phyloP scores from a whole-genome alignment of 2,888 invertebrate species.

The Cetonia aurata region DNA sequence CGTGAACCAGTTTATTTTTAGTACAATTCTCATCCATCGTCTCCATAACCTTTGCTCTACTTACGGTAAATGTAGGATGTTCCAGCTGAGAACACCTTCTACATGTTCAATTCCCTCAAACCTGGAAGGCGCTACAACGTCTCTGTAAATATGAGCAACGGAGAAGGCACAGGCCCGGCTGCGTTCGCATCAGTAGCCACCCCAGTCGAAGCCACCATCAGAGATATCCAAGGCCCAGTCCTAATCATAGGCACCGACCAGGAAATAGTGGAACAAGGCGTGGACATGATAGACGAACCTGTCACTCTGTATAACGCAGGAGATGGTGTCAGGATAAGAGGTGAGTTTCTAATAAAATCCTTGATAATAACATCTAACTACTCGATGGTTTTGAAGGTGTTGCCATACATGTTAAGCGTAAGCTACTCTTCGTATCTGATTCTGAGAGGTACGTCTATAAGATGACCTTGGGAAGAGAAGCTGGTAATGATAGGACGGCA shows the following conservation, averaged over 20 bases:
- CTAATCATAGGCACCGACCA: constrained; percentile 79
- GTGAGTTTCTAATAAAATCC: constrained; percentile 53
- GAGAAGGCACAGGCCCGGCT: constrained; percentile 83
- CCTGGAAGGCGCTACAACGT: constrained; percentile 81
- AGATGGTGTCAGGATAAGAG: constrained; percentile 66
- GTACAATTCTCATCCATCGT: too few relatives aligned
- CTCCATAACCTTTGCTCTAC: constrained; percentile 22
- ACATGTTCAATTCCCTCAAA: constrained; percentile 82
- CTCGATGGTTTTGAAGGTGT: constrained; percentile 72
- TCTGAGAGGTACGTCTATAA: constrained; percentile 73
- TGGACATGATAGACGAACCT: constrained; percentile 77
- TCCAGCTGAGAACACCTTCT: constrained; percentile 78
- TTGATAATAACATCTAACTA: constrained; percentile 3
- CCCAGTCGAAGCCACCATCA: constrained; percentile 76
- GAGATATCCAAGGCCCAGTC: constrained; percentile 76
- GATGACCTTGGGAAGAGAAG: constrained; percentile 68
- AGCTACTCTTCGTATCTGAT: constrained; percentile 83
- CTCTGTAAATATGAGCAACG: constrained; percentile 84
- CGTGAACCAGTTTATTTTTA: too few relatives aligned
- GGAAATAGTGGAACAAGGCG: constrained; percentile 76
- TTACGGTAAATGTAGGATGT: constrained; percentile 73
- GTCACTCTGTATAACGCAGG: constrained; percentile 74
- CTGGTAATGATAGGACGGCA: constrained; percentile 59
- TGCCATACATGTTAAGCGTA: constrained; percentile 80
- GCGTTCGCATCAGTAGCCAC: constrained; percentile 76